phyloP scores from a whole-genome alignment of 2,113 vertebrate species.

The Amblyopsis rosae region DNA sequence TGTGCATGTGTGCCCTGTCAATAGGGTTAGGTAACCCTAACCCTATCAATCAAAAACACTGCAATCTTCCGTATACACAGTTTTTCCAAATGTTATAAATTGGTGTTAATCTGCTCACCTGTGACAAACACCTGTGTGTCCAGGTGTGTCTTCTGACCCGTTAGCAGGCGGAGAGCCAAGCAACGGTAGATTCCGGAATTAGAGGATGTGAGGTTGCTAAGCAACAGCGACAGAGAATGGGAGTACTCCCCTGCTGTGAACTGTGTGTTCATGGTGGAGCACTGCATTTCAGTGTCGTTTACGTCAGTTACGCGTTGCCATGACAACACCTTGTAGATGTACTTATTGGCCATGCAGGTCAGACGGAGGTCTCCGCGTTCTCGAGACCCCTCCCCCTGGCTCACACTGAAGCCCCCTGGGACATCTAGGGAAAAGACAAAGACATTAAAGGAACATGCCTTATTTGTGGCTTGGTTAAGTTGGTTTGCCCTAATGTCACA shows the following conservation, averaged over 20 bases:
- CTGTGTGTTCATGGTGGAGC: slow-evolving; percentile 45
- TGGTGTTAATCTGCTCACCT: slow-evolving; percentile 68
- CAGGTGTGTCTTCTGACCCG: slow-evolving; percentile 81
- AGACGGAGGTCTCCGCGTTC: slow-evolving; percentile 88
- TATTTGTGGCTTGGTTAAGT: no score
- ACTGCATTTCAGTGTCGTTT: slow-evolving; percentile 29
- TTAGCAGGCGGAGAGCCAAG: slow-evolving; percentile 81
- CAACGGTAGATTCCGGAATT: slow-evolving; percentile 89
- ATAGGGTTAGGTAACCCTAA: no score
- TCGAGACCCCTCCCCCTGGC: slow-evolving; percentile 78
- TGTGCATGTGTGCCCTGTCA: no score
- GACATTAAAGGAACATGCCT: not conserved
- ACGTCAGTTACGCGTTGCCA: slow-evolving; percentile 80
- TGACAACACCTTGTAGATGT: slow-evolving; percentile 85
- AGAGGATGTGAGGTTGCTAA: slow-evolving; percentile 83
- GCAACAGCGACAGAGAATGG: slow-evolving; percentile 73
- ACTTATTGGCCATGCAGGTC: slow-evolving; percentile 88
- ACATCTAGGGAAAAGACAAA: slow-evolving; percentile 76
- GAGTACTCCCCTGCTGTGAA: slow-evolving; percentile 79
- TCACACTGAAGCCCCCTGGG: slow-evolving; percentile 84
- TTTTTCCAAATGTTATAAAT: not conserved
- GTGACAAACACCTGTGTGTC: slow-evolving; percentile 85
- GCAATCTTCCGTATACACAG: no score
- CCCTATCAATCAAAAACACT: no score
- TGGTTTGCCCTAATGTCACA: no score